phyloP scores from a whole-genome alignment of 1,140 invertebrate genomes.

The Agrypnia vestita region DNA sequence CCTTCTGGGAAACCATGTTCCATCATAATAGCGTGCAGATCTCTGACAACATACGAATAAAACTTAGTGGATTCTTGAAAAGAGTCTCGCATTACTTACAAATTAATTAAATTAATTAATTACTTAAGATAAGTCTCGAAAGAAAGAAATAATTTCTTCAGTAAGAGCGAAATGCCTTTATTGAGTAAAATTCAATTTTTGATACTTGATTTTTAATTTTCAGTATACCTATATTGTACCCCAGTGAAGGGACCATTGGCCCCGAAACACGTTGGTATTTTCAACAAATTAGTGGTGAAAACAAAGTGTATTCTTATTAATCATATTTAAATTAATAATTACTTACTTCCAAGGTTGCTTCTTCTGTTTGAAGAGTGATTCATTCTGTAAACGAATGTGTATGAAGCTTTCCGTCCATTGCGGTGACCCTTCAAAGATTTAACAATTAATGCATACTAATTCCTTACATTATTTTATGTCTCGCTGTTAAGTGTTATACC shows the following conservation, averaged over 20 bases:
- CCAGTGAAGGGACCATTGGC: too few relatives aligned
- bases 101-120: too few relatives aligned
- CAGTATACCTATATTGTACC: too few relatives aligned
- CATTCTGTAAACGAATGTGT: constrained; percentile 55
- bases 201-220: neutral
- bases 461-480: neutral
- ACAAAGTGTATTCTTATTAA: too few relatives aligned
- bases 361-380: constrained; percentile 54
- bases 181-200: too few relatives aligned
- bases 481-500: neutral
- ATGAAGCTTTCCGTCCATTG: constrained; percentile 58
- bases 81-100: too few relatives aligned
- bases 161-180: too few relatives aligned
- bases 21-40: constrained; percentile 56
- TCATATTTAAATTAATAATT: neutral
- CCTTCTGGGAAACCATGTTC: constrained; percentile 53
- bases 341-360: constrained; percentile 56
- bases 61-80: neutral
- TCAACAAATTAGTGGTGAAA: too few relatives aligned
- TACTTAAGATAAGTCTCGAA: too few relatives aligned
- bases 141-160: too few relatives aligned
- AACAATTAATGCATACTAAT: neutral
- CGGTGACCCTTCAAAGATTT: constrained; percentile 44
- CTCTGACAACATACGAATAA: constrained; percentile 30
- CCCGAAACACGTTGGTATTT: too few relatives aligned